Percentiles rank a stretch among this genome's conserved stretches.
Evolutionary conservation across 2,888 invertebrate genomes (phyloP).

Genomic region (Drosophila conformis): DNA sequence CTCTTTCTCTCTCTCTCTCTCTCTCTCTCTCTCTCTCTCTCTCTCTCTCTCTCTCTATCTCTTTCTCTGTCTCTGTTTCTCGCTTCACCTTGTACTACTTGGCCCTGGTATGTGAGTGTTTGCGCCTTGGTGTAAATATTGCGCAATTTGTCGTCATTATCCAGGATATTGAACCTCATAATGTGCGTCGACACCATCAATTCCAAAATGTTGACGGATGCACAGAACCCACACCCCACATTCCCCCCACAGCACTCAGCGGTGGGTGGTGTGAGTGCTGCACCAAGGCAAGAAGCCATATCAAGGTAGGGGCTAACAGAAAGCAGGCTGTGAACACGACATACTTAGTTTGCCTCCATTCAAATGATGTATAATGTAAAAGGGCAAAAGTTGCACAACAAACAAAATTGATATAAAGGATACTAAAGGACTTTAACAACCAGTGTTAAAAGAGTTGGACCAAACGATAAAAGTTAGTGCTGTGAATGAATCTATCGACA

Average conservation of each 20-base stretch:
- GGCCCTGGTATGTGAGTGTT: slow-evolving; percentile 21
- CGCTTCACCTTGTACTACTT: slow-evolving; percentile 3
- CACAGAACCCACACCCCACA: slow-evolving; percentile 3
- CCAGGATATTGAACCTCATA: slow-evolving; percentile 80
- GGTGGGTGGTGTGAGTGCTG: slow-evolving; percentile 3
- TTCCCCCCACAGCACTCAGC: background rate
- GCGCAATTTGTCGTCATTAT: slow-evolving; percentile 82
- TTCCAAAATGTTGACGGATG: slow-evolving; percentile 63
- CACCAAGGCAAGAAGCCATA: slow-evolving; percentile 14
- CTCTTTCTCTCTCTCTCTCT: background rate
- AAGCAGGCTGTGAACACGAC: slow-evolving; percentile 5
- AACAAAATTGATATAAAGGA: background rate
- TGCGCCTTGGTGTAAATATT: slow-evolving; percentile 67
- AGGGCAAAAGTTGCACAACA: background rate
- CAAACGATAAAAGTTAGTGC: background rate
- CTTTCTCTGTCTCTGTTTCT: background rate
- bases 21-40: background rate
- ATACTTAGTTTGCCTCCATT: slow-evolving; percentile 2
- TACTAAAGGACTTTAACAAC: background rate
- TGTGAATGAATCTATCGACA: background rate
- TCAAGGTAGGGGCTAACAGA: slow-evolving; percentile 4
- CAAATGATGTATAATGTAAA: slow-evolving; percentile 16
- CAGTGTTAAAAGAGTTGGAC: background rate
- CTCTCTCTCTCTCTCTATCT: background rate
- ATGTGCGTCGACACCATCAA: slow-evolving; percentile 77